Evolutionary conservation across 2,113 vertebrate genomes (phyloP), one percentile per base, ranked within the genome.

Genomic region (Crotalus viridis): DNA sequence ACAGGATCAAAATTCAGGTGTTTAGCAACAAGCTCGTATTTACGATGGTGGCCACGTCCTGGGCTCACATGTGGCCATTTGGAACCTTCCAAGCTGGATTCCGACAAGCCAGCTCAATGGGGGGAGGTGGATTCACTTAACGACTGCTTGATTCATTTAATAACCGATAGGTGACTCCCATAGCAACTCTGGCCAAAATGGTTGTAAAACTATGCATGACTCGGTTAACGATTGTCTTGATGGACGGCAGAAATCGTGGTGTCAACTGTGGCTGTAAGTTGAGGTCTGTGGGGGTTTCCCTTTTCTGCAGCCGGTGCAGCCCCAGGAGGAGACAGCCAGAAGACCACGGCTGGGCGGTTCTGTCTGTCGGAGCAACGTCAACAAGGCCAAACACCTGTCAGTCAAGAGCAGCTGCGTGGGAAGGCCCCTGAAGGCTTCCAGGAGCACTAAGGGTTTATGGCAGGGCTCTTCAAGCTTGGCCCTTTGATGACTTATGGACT

Each of bases 231-330:
- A 48, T 5, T 48, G 1, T 48, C 5, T 48, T 48, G 48, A 6
- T 48, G 48, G 48, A 48, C 8, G 24, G 28, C 26, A 64, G 10
- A 64, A 64, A 64, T n/a, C 61, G 26, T 28, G 61, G 8, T 61
- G 1, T 61, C 24, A 2, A 4, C 5, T n/a, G 26, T n/a, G 12
- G 61, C 28, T 0, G 1, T 64, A 64, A n/a, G 10, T n/a, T 1
- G 26, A 64, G 61, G 61, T 5, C 61, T 28, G 4, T 64, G 24
- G 4, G 59, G 26, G 59, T 28, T 5, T 1, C n/a, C 2, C 69
- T 39, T 19, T 90, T 26, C 59, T 61, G 57, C 26, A n/a, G 3
- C 87, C n/a, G 39, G n/a, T 12, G 87, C 57, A 61, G 26, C 7
- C 19, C 15, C 28, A 74, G 89, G 28, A 74, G 89, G 28, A 4